Base-by-base conservation (phyloP, 1,140 invertebrate species). In the Hermatobates lingyangjiaoensis region DNA sequence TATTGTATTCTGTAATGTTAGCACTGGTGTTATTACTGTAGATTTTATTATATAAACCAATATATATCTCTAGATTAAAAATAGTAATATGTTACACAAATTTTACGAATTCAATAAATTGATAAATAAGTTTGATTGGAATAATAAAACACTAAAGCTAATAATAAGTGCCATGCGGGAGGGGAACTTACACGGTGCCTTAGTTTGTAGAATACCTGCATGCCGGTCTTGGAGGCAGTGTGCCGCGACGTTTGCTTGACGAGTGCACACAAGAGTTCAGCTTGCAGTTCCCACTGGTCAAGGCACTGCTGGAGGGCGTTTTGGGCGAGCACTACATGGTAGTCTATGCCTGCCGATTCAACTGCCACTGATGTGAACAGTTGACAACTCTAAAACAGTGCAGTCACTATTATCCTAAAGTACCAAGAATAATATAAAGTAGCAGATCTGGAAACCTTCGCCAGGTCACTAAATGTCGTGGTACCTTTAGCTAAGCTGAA, bases 271-370 rank as follows among this genome's bases (percentile, higher is more conserved):
- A 87, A 81, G 62, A 95, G 76, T 74, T 95, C 91, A 61, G 86
- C 81, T 63, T 94, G 89, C 52, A 95, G 74, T 68, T 93, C 87
- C 50, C 80, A 75, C 63, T 83, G 80, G 58, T 89, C 82, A 42
- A 95, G 70, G 66, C 89, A 93, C 61, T 87, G 81, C 63, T 90
- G 83, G 42, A 95, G 70, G 10, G 90, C 85, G 66, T 92, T 92
- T 76, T 95, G 91, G 23, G 89, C 90, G 54, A 96, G 70, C 45
- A 87, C 85, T 58, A 95, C 89, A 63, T 95, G 91, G 66, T 93
- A 92, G 68, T 95, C 91, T 59, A 96, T 92, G 58, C 87, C 87
- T 30, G 88, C 85, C 59, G 91, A 86, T 68, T 95, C 91, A 54
- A 96, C 81, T 18, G 82, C 79, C 55, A 92, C 89, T 18, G 87